phyloP scores from a whole-genome alignment of 1,140 invertebrate species.

The Sipha flava region DNA sequence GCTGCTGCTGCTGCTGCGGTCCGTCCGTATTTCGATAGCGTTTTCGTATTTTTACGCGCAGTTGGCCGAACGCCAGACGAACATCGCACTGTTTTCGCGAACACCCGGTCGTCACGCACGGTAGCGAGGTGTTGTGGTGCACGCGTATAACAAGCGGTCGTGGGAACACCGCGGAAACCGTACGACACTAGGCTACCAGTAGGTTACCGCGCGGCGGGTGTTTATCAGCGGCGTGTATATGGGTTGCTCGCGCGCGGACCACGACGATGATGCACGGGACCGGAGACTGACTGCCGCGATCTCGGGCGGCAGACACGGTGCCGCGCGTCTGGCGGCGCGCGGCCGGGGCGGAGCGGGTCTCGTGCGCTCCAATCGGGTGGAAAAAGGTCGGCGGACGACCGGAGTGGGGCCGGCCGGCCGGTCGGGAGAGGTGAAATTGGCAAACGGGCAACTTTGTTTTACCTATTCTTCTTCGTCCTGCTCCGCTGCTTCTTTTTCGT shows the following conservation, averaged over 20 bases:
- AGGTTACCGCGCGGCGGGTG: not conserved
- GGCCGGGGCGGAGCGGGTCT: slow-evolving; percentile 26
- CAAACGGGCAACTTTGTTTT: not conserved
- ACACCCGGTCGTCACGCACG: too few relatives aligned
- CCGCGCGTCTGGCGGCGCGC: not conserved
- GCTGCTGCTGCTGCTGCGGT: too few relatives aligned
- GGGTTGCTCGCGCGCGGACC: not conserved
- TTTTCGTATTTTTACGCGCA: not conserved
- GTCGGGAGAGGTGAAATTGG: not conserved
- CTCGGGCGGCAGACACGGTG: slow-evolving; percentile 24
- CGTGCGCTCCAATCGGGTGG: slow-evolving; percentile 29
- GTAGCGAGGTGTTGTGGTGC: too few relatives aligned
- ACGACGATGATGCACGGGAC: not conserved
- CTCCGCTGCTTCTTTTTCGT: not conserved
- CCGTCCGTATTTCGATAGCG: not conserved
- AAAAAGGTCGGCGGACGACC: not conserved
- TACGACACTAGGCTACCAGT: too few relatives aligned
- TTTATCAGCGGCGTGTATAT: not conserved
- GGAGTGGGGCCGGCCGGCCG: not conserved
- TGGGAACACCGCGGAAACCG: too few relatives aligned
- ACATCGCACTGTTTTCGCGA: too few relatives aligned
- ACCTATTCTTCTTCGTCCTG: not conserved
- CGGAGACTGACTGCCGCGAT: slow-evolving; percentile 31
- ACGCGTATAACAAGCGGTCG: too few relatives aligned
- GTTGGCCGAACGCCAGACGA: not conserved